These are phyloP conservation scores for Thereva unica DNA, from an alignment of 2,888 invertebrate genomes.

Conservation along the genomic window DNA sequence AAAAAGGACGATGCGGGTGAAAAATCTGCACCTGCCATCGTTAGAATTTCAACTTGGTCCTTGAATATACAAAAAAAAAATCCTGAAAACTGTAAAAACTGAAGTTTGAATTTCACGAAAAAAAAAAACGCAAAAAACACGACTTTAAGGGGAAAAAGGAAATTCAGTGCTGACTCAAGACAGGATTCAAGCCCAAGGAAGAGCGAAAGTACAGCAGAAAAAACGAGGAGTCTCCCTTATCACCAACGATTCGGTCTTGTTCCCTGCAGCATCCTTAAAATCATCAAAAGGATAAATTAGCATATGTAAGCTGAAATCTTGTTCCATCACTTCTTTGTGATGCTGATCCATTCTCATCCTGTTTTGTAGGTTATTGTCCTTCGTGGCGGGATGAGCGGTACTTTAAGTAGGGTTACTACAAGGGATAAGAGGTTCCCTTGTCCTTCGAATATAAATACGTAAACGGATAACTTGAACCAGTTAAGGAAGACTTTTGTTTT, in stretches of 20 bases:
- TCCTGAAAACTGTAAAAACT: no score
- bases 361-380: slow-evolving; percentile 3
- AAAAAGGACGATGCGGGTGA: no score
- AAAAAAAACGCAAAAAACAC: no score
- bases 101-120: no score
- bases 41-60: no score
- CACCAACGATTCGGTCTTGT: slow-evolving; percentile 1
- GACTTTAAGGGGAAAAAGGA: no score
- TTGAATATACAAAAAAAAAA: no score
- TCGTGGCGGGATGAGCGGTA: neutral
- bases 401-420: neutral
- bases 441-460: neutral
- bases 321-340: slow-evolving; percentile 25
- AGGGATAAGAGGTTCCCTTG: neutral
- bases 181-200: no score
- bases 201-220: neutral
- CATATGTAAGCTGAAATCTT: slow-evolving; percentile 39
- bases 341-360: slow-evolving; percentile 5
- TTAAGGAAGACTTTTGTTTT: neutral
- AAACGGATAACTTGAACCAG: neutral
- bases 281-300: slow-evolving; percentile 40
- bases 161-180: no score
- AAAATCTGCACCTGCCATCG: no score
- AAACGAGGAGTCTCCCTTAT: slow-evolving; percentile 1
- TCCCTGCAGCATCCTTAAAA: slow-evolving; percentile 24